phyloP scores from a whole-genome alignment of 2,113 vertebrate genomes.

The Ifrita kowaldi region DNA sequence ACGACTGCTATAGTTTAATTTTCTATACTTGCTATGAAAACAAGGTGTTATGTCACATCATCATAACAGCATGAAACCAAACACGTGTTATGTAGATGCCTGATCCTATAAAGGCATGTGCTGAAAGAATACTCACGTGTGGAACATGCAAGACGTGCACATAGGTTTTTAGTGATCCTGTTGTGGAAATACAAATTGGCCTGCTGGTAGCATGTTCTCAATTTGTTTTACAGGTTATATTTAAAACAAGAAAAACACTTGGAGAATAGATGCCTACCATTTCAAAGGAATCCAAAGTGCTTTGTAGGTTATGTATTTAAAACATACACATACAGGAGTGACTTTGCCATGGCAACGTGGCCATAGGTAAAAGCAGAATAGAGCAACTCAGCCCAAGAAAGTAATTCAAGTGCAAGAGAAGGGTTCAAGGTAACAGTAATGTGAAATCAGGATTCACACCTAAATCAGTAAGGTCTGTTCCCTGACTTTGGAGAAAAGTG shows the following conservation, averaged over 20 bases:
- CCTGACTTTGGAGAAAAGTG: neutral
- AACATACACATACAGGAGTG: neutral
- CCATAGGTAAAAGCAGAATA: neutral
- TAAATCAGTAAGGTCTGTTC: neutral
- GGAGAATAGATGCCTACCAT: neutral
- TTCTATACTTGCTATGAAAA: neutral
- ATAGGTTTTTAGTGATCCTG: neutral
- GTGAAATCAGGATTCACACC: neutral
- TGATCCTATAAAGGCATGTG: neutral
- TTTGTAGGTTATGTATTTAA: neutral
- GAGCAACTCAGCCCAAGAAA: neutral
- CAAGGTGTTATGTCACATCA: neutral
- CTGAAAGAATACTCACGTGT: neutral
- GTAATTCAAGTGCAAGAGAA: neutral
- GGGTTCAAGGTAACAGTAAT: neutral
- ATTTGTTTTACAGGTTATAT: neutral
- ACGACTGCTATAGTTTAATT: neutral
- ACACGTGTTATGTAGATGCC: neutral
- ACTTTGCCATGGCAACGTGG: neutral
- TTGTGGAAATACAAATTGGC: neutral
- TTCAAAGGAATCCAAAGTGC: neutral
- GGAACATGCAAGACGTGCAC: rapidly evolving
- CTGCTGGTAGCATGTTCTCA: neutral
- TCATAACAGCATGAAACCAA: neutral
- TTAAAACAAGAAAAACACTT: neutral